These are phyloP conservation scores for Sebastes alutus DNA, from an alignment of 2,797 vertebrate genomes.

Conservation along the genomic window DNA sequence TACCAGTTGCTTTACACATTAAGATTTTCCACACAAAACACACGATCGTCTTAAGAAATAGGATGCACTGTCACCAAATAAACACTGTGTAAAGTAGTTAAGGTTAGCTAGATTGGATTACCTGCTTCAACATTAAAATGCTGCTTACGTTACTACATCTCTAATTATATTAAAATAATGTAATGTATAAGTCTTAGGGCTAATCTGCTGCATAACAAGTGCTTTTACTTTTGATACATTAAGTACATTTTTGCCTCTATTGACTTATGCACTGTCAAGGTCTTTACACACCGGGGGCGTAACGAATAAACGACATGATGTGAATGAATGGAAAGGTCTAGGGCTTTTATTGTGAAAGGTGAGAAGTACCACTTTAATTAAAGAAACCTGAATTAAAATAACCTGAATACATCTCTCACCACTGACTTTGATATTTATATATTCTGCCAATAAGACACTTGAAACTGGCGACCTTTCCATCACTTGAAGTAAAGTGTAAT, in stretches of 20 bases:
- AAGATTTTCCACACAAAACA: neutral
- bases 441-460: neutral
- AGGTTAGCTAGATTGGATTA: neutral
- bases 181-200: neutral
- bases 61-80: neutral
- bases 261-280: too few relatives aligned
- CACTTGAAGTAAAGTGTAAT: neutral
- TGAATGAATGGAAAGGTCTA: too few relatives aligned
- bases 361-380: neutral
- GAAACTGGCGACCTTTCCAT: neutral
- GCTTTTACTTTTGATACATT: too few relatives aligned
- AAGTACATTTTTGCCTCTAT: neutral
- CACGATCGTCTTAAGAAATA: neutral
- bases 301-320: too few relatives aligned
- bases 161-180: neutral
- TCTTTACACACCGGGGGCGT: too few relatives aligned
- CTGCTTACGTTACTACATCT: neutral
- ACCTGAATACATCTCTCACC: neutral
- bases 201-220: neutral
- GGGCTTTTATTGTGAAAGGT: too few relatives aligned
- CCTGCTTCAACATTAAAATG: neutral
- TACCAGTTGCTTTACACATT: neutral
- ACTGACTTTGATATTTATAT: neutral
- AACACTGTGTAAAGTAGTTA: neutral
- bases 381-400: neutral